Evolutionary conservation across 2,113 vertebrate species (phyloP).

Genomic region (Pseudorhombus dupliciocellatus): DNA sequence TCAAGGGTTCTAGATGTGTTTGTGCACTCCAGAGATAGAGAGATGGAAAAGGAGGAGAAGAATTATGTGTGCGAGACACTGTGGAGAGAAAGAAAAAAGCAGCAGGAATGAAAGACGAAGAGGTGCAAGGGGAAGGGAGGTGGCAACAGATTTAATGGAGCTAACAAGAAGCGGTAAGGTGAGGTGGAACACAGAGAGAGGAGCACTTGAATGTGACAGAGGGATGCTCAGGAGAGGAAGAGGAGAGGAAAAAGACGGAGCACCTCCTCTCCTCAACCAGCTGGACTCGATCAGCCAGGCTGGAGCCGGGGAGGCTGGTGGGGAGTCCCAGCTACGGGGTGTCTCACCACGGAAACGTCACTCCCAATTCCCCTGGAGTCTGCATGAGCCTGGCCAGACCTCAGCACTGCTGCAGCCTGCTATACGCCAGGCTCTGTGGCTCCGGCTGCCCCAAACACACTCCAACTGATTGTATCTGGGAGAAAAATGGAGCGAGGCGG

Average conservation of each 20-base stretch:
- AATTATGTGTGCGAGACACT: slow-evolving; percentile 23
- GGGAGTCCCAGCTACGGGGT: slow-evolving; percentile 58
- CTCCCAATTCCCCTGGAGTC: slow-evolving; percentile 66
- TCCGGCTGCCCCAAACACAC: slow-evolving; percentile 53
- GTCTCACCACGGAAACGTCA: slow-evolving; percentile 66
- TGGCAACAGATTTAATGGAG: slow-evolving; percentile 17
- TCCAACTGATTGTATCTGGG: slow-evolving; percentile 66
- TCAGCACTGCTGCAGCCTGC: slow-evolving; percentile 36
- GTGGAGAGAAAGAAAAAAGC: slow-evolving; percentile 23
- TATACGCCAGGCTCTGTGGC: slow-evolving; percentile 39
- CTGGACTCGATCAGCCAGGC: slow-evolving; percentile 75
- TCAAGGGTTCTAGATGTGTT: slow-evolving; percentile 65
- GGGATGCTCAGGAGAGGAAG: slow-evolving; percentile 43
- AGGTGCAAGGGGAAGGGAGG: slow-evolving; percentile 2
- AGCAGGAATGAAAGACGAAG: slow-evolving; percentile 13
- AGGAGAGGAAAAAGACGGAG: slow-evolving; percentile 27
- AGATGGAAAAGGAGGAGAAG: slow-evolving; percentile 23
- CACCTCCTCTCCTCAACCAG: slow-evolving; percentile 53
- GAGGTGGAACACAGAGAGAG: slow-evolving; percentile 24
- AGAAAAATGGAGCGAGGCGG: slow-evolving; percentile 55
- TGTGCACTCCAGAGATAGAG: slow-evolving; percentile 39
- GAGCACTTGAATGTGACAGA: slow-evolving; percentile 56
- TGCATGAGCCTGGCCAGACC: slow-evolving; percentile 72
- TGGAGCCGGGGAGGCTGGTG: slow-evolving; percentile 67
- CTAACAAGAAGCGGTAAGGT: slow-evolving; percentile 21